A percentile compares a stretch with the other conserved stretches of the same genome.
Conservation (phyloP, 2,888 invertebrate species). For the Prenolepis imparis region DNA sequence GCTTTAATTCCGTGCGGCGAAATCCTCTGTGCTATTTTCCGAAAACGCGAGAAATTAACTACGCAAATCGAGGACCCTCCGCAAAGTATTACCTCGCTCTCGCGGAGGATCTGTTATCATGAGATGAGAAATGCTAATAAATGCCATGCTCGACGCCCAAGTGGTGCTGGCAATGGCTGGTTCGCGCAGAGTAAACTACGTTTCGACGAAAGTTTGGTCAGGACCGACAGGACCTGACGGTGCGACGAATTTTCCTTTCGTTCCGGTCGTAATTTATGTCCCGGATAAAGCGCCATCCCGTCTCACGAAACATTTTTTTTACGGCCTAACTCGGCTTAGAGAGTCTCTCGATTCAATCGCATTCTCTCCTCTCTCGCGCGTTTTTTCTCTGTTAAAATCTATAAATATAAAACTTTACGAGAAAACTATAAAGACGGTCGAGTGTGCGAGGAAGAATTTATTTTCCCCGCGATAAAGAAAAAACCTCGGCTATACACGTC, state of each 20-base stretch:
- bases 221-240: constrained; percentile 7
- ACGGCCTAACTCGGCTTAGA: background rate
- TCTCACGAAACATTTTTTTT: constrained; percentile 9
- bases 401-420: constrained; percentile 37
- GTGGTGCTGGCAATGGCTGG: constrained; percentile 27
- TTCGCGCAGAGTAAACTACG: constrained; percentile 32
- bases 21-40: background rate
- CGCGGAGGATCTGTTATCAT: constrained; percentile 38
- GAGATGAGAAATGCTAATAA: constrained; percentile 51
- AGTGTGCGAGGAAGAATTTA: background rate
- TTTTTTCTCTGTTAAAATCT: background rate
- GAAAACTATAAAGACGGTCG: constrained; percentile 4
- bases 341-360: background rate
- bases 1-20: constrained; percentile 14
- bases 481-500: background rate
- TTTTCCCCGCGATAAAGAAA: constrained; percentile 36
- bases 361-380: background rate
- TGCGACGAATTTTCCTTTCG: constrained; percentile 46
- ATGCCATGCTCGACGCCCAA: constrained; percentile 41
- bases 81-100: constrained; percentile 49
- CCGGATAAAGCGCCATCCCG: background rate
- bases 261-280: constrained; percentile 36
- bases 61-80: constrained; percentile 29
- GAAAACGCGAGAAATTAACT: constrained; percentile 27
- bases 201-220: constrained; percentile 46